Percentiles rank a stretch among this genome's conserved stretches.
phyloP scores from a whole-genome alignment of 2,888 invertebrate genomes.

The Heliconius ethilla region DNA sequence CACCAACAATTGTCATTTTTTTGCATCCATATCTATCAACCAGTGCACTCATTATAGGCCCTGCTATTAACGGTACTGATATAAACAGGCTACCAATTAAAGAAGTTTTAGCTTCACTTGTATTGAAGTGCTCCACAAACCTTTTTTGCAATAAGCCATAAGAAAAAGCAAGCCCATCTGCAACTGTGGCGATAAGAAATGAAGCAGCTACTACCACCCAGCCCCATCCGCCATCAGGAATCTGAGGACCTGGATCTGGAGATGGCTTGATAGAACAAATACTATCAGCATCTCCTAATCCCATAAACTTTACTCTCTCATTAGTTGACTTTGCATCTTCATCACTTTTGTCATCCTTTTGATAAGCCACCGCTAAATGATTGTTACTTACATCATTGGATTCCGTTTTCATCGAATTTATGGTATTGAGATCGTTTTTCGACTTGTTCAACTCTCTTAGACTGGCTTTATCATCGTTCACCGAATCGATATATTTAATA shows the following conservation, averaged over 20 bases:
- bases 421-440: slow-evolving; percentile 68
- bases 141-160: slow-evolving; percentile 94
- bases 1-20: slow-evolving; percentile 88
- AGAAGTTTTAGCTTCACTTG: slow-evolving; percentile 91
- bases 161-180: slow-evolving; percentile 96
- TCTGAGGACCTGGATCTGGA: slow-evolving; percentile 77
- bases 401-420: slow-evolving; percentile 71
- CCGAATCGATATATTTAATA: slow-evolving; percentile 68
- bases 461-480: slow-evolving; percentile 60
- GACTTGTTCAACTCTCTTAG: slow-evolving; percentile 56
- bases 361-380: slow-evolving; percentile 65
- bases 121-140: slow-evolving; percentile 88
- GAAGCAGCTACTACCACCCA: slow-evolving; percentile 95
- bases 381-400: slow-evolving; percentile 51
- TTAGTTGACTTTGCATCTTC: slow-evolving; percentile 74
- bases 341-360: slow-evolving; percentile 60
- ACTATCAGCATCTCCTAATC: slow-evolving; percentile 78
- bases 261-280: slow-evolving; percentile 70
- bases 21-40: slow-evolving; percentile 93
- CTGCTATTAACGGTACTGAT: slow-evolving; percentile 92
- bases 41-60: slow-evolving; percentile 91
- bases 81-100: slow-evolving; percentile 95
- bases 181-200: slow-evolving; percentile 92
- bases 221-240: slow-evolving; percentile 94
- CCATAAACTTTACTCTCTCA: slow-evolving; percentile 79